Percentiles rank a stretch among this genome's conserved stretches.
Evolutionary conservation across 2,797 vertebrate species (phyloP).

Genomic region (Champsocephalus gunnari): DNA sequence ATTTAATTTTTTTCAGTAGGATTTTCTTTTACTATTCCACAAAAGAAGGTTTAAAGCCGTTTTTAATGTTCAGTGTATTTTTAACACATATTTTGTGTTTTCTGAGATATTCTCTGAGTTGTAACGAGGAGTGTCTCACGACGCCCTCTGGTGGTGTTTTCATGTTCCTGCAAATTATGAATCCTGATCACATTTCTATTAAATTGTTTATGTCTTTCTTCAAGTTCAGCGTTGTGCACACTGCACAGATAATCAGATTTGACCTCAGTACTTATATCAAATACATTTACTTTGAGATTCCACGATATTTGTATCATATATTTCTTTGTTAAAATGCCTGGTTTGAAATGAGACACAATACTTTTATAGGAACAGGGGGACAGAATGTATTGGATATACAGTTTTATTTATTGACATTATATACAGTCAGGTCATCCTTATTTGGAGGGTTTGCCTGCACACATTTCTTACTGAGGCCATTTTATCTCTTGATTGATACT

Average conservation of each 20-base stretch:
- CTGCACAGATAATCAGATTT: not conserved
- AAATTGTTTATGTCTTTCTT: too few relatives aligned
- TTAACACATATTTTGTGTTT: conserved; percentile 2
- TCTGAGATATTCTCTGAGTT: not conserved
- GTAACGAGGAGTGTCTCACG: conserved; percentile 13
- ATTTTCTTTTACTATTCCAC: not conserved
- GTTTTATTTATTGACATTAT: not conserved
- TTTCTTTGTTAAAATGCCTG: not conserved
- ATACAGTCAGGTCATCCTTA: not conserved
- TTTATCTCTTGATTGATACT: too few relatives aligned
- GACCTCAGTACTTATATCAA: not conserved
- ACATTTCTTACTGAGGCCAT: conserved; percentile 4
- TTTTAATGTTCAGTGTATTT: not conserved
- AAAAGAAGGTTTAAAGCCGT: not conserved
- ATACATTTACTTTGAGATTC: not conserved
- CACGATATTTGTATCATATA: not conserved
- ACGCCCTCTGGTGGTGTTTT: conserved; percentile 56
- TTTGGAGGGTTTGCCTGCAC: not conserved
- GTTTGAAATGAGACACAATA: not conserved
- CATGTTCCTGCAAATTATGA: not conserved
- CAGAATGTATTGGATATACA: not conserved
- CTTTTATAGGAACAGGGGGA: not conserved
- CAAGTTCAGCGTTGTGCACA: not conserved
- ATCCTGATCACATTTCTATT: not conserved
- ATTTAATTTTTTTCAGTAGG: conserved; percentile 4